Conservation (phyloP, 1,140 invertebrate species). For the Nautilus pompilius region DNA sequence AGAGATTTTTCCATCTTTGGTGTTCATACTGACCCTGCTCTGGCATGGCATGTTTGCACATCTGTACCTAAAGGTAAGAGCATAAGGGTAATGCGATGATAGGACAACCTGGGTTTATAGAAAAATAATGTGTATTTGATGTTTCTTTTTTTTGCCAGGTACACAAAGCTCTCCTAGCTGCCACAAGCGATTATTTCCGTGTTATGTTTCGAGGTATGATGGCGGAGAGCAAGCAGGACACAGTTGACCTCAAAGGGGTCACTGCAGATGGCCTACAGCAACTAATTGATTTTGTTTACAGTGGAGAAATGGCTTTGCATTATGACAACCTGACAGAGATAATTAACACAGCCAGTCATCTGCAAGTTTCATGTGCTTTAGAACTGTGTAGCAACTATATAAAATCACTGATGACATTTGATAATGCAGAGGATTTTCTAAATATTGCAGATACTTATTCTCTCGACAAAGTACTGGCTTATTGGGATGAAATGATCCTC, state of each 20-base stretch:
- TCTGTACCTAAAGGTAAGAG: no score
- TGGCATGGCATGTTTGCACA: no score
- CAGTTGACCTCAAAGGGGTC: conserved; percentile 76
- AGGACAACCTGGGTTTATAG: background rate
- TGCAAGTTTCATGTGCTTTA: conserved; percentile 45
- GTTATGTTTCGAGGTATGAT: conserved; percentile 52
- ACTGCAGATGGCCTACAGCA: conserved; percentile 72
- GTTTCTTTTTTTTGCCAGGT: conserved; percentile 30
- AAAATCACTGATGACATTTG: conserved; percentile 45
- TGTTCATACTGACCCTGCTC: no score
- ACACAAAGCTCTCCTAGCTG: conserved; percentile 47
- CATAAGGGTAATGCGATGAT: background rate
- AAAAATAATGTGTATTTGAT: background rate
- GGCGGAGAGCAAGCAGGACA: conserved; percentile 62
- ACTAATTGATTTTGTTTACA: conserved; percentile 87
- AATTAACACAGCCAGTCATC: conserved; percentile 51
- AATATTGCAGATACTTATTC: conserved; percentile 50
- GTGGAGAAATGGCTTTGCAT: conserved; percentile 61
- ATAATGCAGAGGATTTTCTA: conserved; percentile 48
- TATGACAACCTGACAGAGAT: conserved; percentile 50
- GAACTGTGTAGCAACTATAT: conserved; percentile 51
- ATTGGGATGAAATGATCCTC: conserved; percentile 47
- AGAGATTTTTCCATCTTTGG: no score
- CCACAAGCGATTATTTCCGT: conserved; percentile 50
- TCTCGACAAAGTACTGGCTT: conserved; percentile 37